phyloP scores from a whole-genome alignment of 2,888 invertebrate genomes.

The Zhuqinia jingwanae region DNA sequence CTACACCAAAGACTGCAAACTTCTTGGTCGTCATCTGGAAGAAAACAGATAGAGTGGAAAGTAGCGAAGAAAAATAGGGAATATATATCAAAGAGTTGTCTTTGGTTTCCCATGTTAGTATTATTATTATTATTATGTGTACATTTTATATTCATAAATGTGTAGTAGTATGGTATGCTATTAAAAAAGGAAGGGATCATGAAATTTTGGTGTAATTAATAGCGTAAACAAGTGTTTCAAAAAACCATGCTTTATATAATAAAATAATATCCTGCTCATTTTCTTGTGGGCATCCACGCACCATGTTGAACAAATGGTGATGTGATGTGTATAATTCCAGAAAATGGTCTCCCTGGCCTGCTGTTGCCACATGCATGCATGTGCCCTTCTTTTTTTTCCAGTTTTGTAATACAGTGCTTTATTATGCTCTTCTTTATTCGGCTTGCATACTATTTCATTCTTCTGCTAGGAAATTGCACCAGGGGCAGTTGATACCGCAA shows the following conservation, averaged over 20 bases:
- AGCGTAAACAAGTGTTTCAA: conserved; percentile 49
- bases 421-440: no score
- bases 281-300: neutral
- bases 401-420: neutral
- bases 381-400: neutral
- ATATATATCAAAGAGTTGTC: conserved; percentile 5
- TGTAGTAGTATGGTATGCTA: neutral
- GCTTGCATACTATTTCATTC: neutral
- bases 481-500: neutral
- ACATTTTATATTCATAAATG: conserved; percentile 37
- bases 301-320: conserved; percentile 35
- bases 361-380: neutral
- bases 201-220: conserved; percentile 47
- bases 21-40: conserved; percentile 6
- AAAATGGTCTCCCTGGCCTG: no score
- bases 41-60: conserved; percentile 16
- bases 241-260: no score
- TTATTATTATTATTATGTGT: neutral
- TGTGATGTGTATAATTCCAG: no score
- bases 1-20: no score
- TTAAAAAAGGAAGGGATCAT: conserved; percentile 17
- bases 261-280: no score
- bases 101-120: neutral
- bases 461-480: neutral
- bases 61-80: neutral